Conservation (phyloP, 2,888 invertebrate species). For the Drosophila quinaria region DNA sequence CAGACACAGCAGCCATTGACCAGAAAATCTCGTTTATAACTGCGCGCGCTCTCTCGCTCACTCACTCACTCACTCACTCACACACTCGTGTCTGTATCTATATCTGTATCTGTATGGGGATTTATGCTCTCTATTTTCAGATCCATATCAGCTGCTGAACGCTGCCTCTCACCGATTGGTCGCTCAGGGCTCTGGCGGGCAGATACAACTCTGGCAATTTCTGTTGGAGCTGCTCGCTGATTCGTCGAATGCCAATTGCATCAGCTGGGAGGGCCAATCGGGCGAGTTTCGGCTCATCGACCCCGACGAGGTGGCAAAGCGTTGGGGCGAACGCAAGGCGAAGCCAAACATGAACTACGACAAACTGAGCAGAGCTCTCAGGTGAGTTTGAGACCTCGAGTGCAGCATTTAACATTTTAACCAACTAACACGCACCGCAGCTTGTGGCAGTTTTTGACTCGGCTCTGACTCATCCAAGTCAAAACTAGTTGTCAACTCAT, state of each 20-base stretch:
- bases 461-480: background rate
- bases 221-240: conserved; percentile 97
- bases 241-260: conserved; percentile 94
- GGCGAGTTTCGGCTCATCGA: conserved; percentile 98
- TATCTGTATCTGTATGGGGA: conserved; percentile 40
- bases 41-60: conserved; percentile 23
- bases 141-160: conserved; percentile 91
- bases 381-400: conserved; percentile 87
- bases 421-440: background rate
- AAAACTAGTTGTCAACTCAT: conserved; percentile 4
- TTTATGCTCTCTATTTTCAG: conserved; percentile 85
- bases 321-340: conserved; percentile 98
- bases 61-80: conserved; percentile 6
- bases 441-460: background rate
- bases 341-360: conserved; percentile 99
- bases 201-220: conserved; percentile 99
- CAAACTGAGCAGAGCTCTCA: conserved; percentile 96
- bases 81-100: too few relatives aligned
- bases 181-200: conserved; percentile 91
- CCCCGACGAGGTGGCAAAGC: conserved; percentile 97
- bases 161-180: conserved; percentile 89
- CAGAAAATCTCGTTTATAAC: conserved; percentile 58
- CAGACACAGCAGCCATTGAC: conserved; percentile 39
- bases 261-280: conserved; percentile 98
- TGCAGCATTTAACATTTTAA: background rate